Evolutionary conservation across 1,140 invertebrate genomes (phyloP), one percentile per base, ranked within the genome.

Genomic region (Heliconius nattereri): DNA sequence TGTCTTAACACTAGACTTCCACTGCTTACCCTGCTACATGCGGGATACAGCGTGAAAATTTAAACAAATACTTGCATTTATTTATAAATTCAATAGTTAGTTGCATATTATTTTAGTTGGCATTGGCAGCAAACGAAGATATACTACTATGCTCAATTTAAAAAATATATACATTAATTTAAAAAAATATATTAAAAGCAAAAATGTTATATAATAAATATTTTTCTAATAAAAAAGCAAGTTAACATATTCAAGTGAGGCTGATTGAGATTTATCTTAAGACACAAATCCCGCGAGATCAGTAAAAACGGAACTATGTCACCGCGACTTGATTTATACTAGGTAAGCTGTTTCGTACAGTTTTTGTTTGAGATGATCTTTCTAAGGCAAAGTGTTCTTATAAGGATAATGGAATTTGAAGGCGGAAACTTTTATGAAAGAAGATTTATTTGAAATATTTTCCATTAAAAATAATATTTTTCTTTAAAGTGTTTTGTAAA

Each of bases 221-320:
- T 23, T 57, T 23, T 23, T n/a, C n/a, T 23, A 52, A 52, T 23
- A n/a, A 2, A 66, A 26, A 29, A 66, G 26, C 37, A 70, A 49
- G 40, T 71, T 66, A 71, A 85, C 87, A 75, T 86, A 88, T 86
- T 85, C 85, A 71, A 76, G 54, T 54, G 79, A 71, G 13, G 60
- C 82, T 85, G 86, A 89, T 87, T 87, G 85, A 83, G 85, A 84
- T 73, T 85, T 79, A 52, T 78, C 60, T 81, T 75, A 73, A 71
- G 75, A 75, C 73, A 71, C 11, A 40, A 76, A 60, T 80, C 73
- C 45, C 60, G 26, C 70, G 70, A 57, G 78, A 79, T 75, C 70
- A 60, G 78, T 71, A 71, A 72, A 75, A 76, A 72, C 49, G 74
- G 49, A 79, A 78, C 73, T 74, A 80, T 72, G 78, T 82, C 76